Evolutionary conservation across 2,113 vertebrate species (phyloP).

Genomic region (Clarias macrocephalus): DNA sequence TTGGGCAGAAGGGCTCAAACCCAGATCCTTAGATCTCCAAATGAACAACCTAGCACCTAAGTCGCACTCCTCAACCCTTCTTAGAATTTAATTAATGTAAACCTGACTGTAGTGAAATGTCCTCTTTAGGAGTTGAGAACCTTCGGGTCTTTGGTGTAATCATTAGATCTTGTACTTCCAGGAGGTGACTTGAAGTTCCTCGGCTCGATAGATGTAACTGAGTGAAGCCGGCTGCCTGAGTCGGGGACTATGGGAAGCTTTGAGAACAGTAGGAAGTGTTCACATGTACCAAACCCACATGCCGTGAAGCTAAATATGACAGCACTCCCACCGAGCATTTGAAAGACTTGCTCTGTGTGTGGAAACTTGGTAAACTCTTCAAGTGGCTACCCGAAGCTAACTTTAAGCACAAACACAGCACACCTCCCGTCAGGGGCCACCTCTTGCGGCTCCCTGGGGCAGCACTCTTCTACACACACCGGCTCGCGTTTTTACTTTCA

Average conservation of each 20-base stretch:
- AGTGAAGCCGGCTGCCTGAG: constrained; percentile 19
- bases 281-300: constrained; percentile 7
- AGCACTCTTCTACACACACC: constrained; percentile 56
- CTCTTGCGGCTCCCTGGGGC: constrained; percentile 63
- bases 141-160: background rate
- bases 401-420: constrained; percentile 13
- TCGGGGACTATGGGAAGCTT: background rate
- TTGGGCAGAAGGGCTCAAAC: too few species aligned
- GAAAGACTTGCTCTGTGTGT: constrained; percentile 35
- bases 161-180: background rate
- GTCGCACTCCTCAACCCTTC: too few species aligned
- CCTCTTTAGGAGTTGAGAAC: background rate
- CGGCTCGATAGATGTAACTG: background rate
- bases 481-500: constrained; percentile 37
- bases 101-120: background rate
- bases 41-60: too few species aligned
- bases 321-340: constrained; percentile 13
- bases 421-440: constrained; percentile 59
- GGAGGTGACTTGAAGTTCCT: background rate
- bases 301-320: constrained; percentile 26
- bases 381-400: constrained; percentile 23
- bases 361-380: constrained; percentile 39
- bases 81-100: background rate
- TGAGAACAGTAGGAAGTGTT: constrained; percentile 33
- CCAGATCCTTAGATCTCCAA: too few species aligned